These are phyloP conservation scores for Camponotus vicinus DNA, from an alignment of 1,140 invertebrate genomes.

Conservation along the genomic window DNA sequence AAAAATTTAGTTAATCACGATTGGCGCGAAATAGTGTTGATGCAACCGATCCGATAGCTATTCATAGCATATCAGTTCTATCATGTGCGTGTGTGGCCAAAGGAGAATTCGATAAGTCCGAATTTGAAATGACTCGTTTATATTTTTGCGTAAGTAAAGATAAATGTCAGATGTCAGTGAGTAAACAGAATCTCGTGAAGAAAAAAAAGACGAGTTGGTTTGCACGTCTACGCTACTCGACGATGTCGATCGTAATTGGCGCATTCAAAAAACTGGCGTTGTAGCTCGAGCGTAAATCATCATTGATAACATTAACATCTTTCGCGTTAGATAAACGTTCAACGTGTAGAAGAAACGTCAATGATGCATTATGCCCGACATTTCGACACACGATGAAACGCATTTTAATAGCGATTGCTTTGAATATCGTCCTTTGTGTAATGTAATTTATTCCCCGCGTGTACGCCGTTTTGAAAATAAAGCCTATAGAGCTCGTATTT, in stretches of 20 bases:
- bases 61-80: constrained; percentile 21
- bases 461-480: background rate
- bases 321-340: constrained; percentile 45
- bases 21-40: constrained; percentile 18
- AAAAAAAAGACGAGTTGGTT: constrained; percentile 36
- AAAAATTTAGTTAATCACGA: background rate
- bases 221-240: background rate
- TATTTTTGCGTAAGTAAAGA: constrained; percentile 44
- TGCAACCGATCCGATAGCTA: background rate
- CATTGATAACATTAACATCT: constrained; percentile 44
- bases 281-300: constrained; percentile 36
- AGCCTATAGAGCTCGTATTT: background rate
- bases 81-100: background rate
- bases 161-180: constrained; percentile 24
- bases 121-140: constrained; percentile 18
- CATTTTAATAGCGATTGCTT: background rate
- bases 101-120: background rate
- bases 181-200: constrained; percentile 25
- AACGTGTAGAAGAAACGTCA: constrained; percentile 24
- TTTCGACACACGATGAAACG: background rate
- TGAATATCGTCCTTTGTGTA: background rate
- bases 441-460: background rate
- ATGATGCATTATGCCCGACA: background rate
- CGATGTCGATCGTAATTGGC: background rate
- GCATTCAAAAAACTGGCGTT: background rate